A percentile compares a stretch with the other conserved stretches of the same genome.
These are phyloP conservation scores for Scaptomyza caliginosa DNA, from an alignment of 2,888 invertebrate species.

Conservation along the genomic window DNA sequence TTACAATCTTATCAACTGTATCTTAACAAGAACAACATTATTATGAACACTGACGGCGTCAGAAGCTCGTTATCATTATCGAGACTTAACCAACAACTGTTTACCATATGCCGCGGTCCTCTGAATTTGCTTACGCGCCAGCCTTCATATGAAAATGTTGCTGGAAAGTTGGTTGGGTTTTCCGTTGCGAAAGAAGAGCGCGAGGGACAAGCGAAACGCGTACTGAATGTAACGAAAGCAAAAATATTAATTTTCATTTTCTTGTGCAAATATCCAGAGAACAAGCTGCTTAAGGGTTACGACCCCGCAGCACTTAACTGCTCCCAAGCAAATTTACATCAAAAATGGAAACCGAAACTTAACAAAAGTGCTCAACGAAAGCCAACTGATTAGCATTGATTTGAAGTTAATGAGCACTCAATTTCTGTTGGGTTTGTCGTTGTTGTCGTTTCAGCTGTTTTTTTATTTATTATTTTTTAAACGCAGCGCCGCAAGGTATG, in stretches of 20 bases:
- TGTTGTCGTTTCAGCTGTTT: constrained; percentile 12
- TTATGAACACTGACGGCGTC: constrained; percentile 25
- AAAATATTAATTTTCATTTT: constrained; percentile 32
- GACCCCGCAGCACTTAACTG: constrained; percentile 10
- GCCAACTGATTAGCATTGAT: constrained; percentile 77
- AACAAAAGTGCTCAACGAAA: constrained; percentile 11
- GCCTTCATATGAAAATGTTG: constrained; percentile 41
- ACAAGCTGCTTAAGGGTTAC: constrained; percentile 8
- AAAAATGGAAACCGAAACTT: not conserved
- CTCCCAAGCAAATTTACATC: not conserved
- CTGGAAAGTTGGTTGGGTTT: not conserved
- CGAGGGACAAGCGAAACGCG: not conserved
- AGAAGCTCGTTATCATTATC: constrained; percentile 51
- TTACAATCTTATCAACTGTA: constrained; percentile 7
- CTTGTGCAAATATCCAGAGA: not conserved
- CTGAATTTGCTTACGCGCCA: constrained; percentile 62
- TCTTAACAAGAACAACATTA: constrained; percentile 19
- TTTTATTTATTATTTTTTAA: constrained; percentile 7
- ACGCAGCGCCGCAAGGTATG: constrained; percentile 61
- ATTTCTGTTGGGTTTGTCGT: constrained; percentile 41
- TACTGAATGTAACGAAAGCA: constrained; percentile 3
- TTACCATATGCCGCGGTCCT: constrained; percentile 45
- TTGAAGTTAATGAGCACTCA: constrained; percentile 72
- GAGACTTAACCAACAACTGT: constrained; percentile 19
- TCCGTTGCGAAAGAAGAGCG: not conserved